Evolutionary conservation across 2,113 vertebrate species (phyloP).

Genomic region (Dipodomys ordii): DNA sequence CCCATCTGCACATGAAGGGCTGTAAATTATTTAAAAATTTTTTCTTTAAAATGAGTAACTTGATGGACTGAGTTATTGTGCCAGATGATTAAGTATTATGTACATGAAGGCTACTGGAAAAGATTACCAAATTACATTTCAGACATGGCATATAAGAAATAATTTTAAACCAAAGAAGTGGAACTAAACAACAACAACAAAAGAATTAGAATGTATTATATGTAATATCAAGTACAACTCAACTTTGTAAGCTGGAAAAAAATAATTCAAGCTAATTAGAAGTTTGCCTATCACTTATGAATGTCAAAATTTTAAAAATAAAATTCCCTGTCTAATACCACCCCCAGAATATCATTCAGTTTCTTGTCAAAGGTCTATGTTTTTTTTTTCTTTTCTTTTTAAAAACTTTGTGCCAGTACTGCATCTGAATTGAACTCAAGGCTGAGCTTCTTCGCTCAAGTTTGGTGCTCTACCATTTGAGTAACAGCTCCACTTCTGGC

Average conservation of each 20-base stretch:
- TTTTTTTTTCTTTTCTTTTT: neutral
- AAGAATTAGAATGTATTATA: constrained; percentile 65
- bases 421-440: no score
- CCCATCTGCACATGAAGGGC: constrained; percentile 74
- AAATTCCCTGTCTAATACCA: neutral
- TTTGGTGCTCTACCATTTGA: no score
- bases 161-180: constrained; percentile 54
- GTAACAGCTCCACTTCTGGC: no score
- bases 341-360: neutral
- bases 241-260: constrained; percentile 36
- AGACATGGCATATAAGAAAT: constrained; percentile 61
- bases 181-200: constrained; percentile 53
- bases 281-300: constrained; percentile 29
- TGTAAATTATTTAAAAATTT: constrained; percentile 65
- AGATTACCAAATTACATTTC: constrained; percentile 67
- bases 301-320: neutral
- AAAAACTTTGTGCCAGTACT: no score
- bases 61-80: constrained; percentile 62
- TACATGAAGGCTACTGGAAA: constrained; percentile 46
- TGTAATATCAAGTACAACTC: constrained; percentile 43
- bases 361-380: neutral
- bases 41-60: constrained; percentile 59
- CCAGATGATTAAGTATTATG: constrained; percentile 56
- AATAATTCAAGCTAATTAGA: constrained; percentile 8
- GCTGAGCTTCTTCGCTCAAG: no score